Evolutionary conservation across 2,888 invertebrate genomes (phyloP).

Genomic region (Pycnomerus fuliginosus): DNA sequence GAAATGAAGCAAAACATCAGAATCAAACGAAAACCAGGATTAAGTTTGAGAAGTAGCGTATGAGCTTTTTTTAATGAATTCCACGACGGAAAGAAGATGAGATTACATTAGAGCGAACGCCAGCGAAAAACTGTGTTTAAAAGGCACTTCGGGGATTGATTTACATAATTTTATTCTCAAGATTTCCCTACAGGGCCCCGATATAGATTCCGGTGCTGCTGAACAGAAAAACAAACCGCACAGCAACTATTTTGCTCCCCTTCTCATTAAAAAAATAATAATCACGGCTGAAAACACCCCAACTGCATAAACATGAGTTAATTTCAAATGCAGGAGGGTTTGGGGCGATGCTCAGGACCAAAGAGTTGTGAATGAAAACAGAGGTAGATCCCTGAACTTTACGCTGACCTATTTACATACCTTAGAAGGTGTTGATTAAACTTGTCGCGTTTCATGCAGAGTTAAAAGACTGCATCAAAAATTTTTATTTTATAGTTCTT

Average conservation of each 20-base stretch:
- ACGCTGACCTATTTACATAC: too few relatives aligned
- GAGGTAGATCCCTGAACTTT: too few relatives aligned
- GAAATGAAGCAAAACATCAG: constrained; percentile 23
- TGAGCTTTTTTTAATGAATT: too few relatives aligned
- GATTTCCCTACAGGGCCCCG: constrained; percentile 22
- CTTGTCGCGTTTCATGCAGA: too few relatives aligned
- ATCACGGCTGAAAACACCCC: too few relatives aligned
- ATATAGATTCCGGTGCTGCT: constrained; percentile 18
- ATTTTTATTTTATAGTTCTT: too few relatives aligned
- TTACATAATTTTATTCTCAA: constrained; percentile 32
- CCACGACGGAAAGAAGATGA: constrained; percentile 12
- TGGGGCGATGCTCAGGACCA: not conserved
- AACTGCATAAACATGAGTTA: not conserved
- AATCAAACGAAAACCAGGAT: constrained; percentile 21
- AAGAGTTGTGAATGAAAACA: too few relatives aligned
- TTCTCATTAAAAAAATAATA: too few relatives aligned
- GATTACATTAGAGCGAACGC: constrained; percentile 25
- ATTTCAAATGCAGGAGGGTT: constrained; percentile 1
- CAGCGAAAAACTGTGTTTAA: constrained; percentile 30
- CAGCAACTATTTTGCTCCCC: too few relatives aligned
- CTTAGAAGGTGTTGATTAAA: too few relatives aligned
- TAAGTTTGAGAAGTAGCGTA: constrained; percentile 17
- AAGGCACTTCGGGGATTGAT: constrained; percentile 32
- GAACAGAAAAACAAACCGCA: constrained; percentile 14
- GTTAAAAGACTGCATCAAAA: too few relatives aligned